Evolutionary conservation across 2,113 vertebrate genomes (phyloP).

Genomic region (Grus americana): DNA sequence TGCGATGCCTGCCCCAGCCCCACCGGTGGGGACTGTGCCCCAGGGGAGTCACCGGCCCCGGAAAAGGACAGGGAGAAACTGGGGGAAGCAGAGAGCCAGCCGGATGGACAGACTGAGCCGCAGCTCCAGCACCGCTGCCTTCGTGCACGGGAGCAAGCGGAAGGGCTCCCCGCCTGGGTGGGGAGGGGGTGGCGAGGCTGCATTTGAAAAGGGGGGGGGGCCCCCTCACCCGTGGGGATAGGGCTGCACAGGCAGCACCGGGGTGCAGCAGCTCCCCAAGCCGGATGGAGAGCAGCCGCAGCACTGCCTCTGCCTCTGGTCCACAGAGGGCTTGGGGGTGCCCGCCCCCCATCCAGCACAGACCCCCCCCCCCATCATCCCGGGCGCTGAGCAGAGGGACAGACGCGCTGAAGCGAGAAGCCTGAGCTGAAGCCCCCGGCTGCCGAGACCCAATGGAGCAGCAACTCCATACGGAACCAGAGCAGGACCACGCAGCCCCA

Average conservation of each 20-base stretch:
- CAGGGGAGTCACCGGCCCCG: no score
- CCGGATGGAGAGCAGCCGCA: accelerated
- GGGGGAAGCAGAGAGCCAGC: accelerated
- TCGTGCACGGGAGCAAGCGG: accelerated
- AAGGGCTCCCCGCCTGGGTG: not conserved
- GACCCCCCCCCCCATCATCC: no score
- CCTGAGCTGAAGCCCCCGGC: not conserved
- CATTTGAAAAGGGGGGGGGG: not conserved
- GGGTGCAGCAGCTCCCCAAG: not conserved
- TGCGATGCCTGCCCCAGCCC: not conserved
- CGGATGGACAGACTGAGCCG: not conserved
- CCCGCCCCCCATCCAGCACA: not conserved
- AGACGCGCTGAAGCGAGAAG: not conserved
- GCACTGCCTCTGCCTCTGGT: not conserved
- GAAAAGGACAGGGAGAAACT: not conserved
- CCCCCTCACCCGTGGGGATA: accelerated
- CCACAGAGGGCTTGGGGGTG: not conserved
- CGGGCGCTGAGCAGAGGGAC: not conserved
- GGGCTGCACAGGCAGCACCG: not conserved
- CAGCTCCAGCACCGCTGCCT: not conserved
- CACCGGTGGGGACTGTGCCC: no score
- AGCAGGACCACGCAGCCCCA: not conserved
- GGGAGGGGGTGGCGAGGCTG: not conserved
- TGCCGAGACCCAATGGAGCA: not conserved
- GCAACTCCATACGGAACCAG: not conserved